Base-by-base conservation (phyloP, 2,113 vertebrate species). In the Calyptomena viridis region DNA sequence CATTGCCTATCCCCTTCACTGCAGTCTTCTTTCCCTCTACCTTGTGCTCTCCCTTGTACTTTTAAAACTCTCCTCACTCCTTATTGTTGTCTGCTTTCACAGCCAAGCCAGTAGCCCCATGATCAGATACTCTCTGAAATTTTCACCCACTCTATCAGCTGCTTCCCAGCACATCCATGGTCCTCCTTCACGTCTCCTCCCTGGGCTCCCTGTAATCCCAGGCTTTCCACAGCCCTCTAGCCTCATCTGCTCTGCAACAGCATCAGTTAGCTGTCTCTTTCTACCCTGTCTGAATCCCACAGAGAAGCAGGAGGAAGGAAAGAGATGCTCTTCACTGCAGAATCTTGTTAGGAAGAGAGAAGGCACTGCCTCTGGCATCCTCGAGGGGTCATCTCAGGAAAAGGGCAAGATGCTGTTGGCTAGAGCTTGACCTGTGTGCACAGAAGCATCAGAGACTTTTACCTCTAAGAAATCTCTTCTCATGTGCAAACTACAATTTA, bases 151-250 rank as follows among this genome's bases (percentile, higher is more conserved):
- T 55, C 33, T 58, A 5, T 15, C 37, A 40, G 22, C 39, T 59
- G 22, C 17, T 9, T 14, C 17, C 15, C 52, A 42, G 7, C 11
- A 52, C 12, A 35, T 27, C 12, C 1, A 1, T 0, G 2, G 27
- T 40, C 17, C 12, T 19, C 12, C 14, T 77, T 89, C 8, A 11
- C 8, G 19, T 64, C 30, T 59, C 22, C 20, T 63, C 27, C 22
- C n/a, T 47, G 33, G 22, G 11, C 3, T 89, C 22, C 16, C 25
- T 55, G 13, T 2, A 8, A 18, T 44, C 31, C 22, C n/a, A 60
- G 19, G 22, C 33, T 73, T 81, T 56, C 55, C 52, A 66, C 8
- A 88, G 1, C 6, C 14, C 30, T 50, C 22, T 64, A 8, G 15
- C 28, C 6, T 52, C 6, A 2, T 33, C 53, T 46, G 21, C 44